phyloP scores from a whole-genome alignment of 2,888 invertebrate genomes.

The Orthosia cruda region DNA sequence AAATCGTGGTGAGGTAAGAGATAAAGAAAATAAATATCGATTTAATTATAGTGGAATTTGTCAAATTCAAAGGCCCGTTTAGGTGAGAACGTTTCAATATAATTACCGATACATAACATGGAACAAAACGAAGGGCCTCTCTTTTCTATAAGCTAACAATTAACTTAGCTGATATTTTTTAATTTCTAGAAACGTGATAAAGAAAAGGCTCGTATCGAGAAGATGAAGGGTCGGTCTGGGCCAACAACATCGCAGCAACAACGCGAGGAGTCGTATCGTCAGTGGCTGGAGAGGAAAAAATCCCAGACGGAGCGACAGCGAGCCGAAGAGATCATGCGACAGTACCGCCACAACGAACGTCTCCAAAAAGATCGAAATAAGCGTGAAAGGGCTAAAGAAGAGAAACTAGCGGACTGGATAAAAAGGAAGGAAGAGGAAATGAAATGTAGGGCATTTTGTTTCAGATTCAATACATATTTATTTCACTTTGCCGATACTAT shows the following conservation, averaged over 20 bases:
- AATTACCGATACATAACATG: background rate
- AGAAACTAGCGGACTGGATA: conserved; percentile 91
- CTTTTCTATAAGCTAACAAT: background rate
- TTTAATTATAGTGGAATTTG: conserved; percentile 2
- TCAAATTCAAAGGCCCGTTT: background rate
- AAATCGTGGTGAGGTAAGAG: background rate
- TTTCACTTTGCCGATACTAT: background rate
- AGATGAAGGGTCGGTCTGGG: conserved; percentile 74
- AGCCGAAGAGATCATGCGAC: conserved; percentile 86
- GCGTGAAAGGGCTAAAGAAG: conserved; percentile 85
- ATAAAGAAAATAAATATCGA: no score
- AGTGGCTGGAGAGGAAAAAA: conserved; percentile 91
- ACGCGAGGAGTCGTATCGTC: conserved; percentile 88
- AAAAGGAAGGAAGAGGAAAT: conserved; percentile 92
- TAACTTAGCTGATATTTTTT: background rate
- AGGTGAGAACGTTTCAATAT: background rate
- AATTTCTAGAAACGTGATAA: conserved; percentile 82
- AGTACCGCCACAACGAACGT: conserved; percentile 81
- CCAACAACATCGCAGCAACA: conserved; percentile 84
- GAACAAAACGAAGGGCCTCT: background rate
- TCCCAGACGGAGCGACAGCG: conserved; percentile 82
- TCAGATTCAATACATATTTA: background rate
- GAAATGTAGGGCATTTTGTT: conserved; percentile 85
- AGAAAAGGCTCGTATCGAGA: conserved; percentile 81
- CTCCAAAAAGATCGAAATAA: conserved; percentile 83